Evolutionary conservation across 2,113 vertebrate genomes (phyloP), one percentile per base, ranked within the genome.

Genomic region (Etia nguti): DNA sequence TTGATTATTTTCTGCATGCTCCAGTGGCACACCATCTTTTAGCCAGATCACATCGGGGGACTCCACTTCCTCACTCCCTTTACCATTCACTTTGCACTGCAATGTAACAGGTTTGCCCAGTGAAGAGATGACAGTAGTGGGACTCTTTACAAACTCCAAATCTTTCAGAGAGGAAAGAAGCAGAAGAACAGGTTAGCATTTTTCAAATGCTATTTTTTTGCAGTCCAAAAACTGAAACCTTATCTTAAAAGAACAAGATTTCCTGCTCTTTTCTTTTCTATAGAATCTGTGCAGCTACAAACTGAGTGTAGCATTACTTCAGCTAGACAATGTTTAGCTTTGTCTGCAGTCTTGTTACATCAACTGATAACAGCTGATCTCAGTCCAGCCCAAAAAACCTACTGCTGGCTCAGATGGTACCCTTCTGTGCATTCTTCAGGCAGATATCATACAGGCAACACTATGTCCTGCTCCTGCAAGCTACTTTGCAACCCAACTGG

Each of bases 31-130:
- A 0, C 93, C 94, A 0, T 97, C 95, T 48, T 83, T 95, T 38
- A 97, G 89, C 98, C 98, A 98, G 55, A 92, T 36, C 77, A 98
- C 96, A n/a, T 98, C 97, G 0, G 97, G 96, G 1, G 96, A 94
- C 8, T 96, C 96, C 4, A 93, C 94, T 0, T 94, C 92, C 18
- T 95, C 93, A 0, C 43, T 83, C 1, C 95, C 95, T 1, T 59
- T 29, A 1, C 95, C 94, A 31, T 81, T 95, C 70, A 97, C 92
- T 11, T 86, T 79, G 81, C 98, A 98, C 4, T 90, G 92, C 82
- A 98, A 79, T 1, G 41, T 83, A 4, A 97, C 97, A 0, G 92
- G 91, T 88, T 97, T 97, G 10, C 97, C 98, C 85, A 97, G 92
- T 1, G 97, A 97, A 0, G 97, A 96, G 0, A 97, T 96, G 90